These are phyloP conservation scores for Zootermopsis nevadensis DNA, from an alignment of 2,888 invertebrate species.

Conservation along the genomic window DNA sequence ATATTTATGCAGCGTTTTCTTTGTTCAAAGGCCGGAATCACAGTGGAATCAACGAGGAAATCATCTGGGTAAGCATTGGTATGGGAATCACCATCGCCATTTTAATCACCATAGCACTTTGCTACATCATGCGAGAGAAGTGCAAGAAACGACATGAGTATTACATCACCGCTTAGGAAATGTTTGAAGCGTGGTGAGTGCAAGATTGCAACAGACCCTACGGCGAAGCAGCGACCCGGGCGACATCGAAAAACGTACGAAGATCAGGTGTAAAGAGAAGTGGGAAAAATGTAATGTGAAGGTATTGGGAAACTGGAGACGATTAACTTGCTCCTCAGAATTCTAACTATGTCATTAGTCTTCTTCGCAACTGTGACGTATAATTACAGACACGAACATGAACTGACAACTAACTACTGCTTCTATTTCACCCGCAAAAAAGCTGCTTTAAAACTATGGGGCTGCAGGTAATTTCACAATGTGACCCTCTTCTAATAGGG, in stretches of 20 bases:
- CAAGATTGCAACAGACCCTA: not conserved
- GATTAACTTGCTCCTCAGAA: not conserved
- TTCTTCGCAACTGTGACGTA: not conserved
- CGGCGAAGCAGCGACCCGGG: too few species aligned
- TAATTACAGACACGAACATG: not conserved
- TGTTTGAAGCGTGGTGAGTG: not conserved
- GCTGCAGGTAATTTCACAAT: not conserved
- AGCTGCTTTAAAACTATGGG: not conserved
- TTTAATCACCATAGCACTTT: constrained; percentile 83
- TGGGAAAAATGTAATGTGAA: not conserved
- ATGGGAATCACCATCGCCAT: constrained; percentile 86
- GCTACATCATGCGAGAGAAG: constrained; percentile 84
- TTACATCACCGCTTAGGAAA: constrained; percentile 50
- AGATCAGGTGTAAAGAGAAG: not conserved
- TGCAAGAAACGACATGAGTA: constrained; percentile 78
- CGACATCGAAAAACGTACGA: too few species aligned
- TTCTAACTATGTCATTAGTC: not conserved
- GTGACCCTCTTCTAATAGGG: constrained; percentile 20
- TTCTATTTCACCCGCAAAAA: too few species aligned
- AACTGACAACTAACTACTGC: not conserved
- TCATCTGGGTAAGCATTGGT: constrained; percentile 89
- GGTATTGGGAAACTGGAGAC: not conserved
- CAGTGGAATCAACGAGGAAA: constrained; percentile 87
- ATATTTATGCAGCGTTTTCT: not conserved
- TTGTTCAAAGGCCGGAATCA: constrained; percentile 75